Evolutionary conservation across 2,113 vertebrate genomes (phyloP).

Genomic region (Python bivittatus): DNA sequence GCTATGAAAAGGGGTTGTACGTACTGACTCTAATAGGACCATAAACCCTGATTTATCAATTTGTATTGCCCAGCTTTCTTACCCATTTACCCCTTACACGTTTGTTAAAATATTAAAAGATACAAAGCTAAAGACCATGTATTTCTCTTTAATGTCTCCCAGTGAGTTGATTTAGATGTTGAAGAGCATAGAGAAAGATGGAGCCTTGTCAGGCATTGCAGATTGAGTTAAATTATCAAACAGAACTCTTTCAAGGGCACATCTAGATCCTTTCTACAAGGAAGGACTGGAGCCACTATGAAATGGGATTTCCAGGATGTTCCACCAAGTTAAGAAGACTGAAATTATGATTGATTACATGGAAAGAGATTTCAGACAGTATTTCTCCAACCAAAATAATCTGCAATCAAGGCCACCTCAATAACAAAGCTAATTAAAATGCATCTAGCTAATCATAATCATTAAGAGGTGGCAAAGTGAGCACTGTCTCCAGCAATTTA

Average conservation of each 20-base stretch:
- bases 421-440: background rate
- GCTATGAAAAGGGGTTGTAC: background rate
- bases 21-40: background rate
- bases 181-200: too few species aligned
- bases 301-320: background rate
- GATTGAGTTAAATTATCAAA: too few species aligned
- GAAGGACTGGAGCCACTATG: background rate
- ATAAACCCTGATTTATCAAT: too few species aligned
- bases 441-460: background rate
- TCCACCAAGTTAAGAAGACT: too few species aligned
- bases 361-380: background rate
- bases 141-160: too few species aligned
- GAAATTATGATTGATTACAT: background rate
- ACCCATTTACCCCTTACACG: too few species aligned
- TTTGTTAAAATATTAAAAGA: too few species aligned
- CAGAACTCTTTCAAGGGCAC: background rate
- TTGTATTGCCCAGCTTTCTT: too few species aligned
- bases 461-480: background rate
- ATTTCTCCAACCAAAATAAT: background rate
- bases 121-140: too few species aligned
- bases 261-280: background rate
- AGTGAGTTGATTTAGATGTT: too few species aligned
- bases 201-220: too few species aligned
- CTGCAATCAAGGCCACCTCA: background rate
- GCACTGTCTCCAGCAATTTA: background rate